Percentiles rank a stretch among this genome's conserved stretches.
These are phyloP conservation scores for Megastigmus dorsalis DNA, from an alignment of 2,888 invertebrate species.

Conservation along the genomic window DNA sequence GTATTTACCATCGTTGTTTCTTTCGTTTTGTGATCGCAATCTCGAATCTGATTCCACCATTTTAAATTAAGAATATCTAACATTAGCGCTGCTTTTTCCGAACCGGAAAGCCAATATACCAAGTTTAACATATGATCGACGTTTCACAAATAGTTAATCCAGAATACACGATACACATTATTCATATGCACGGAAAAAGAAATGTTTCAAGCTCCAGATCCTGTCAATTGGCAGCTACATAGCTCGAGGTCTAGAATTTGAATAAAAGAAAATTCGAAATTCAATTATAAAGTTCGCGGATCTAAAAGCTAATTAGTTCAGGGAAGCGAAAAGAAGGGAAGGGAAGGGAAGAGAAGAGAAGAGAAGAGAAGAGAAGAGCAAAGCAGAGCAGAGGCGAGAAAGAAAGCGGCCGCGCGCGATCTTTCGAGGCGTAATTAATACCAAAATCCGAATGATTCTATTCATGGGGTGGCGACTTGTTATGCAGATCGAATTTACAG, in stretches of 20 bases:
- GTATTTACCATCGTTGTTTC: no score
- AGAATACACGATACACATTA: not conserved
- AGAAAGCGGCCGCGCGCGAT: not conserved
- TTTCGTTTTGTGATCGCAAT: no score
- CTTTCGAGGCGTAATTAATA: constrained; percentile 67
- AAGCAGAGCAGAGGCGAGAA: no score
- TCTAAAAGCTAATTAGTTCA: constrained; percentile 16
- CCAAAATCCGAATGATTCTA: constrained; percentile 69
- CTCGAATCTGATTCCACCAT: no score
- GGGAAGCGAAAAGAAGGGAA: not conserved
- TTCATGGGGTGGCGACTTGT: constrained; percentile 68
- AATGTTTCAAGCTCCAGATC: not conserved
- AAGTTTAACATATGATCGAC: no score
- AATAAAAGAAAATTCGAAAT: constrained; percentile 16
- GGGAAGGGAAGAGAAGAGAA: not conserved
- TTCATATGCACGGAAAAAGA: not conserved
- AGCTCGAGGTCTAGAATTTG: not conserved
- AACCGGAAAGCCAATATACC: not conserved
- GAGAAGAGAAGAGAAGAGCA: no score
- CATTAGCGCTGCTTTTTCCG: not conserved
- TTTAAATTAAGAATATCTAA: no score
- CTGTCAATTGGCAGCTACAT: no score
- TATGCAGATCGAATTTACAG: constrained; percentile 70
- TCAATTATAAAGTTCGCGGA: constrained; percentile 17
- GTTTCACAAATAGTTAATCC: no score